Percentiles rank a stretch among this genome's conserved stretches.
These are phyloP conservation scores for Carettochelys insculpta DNA, from an alignment of 2,113 vertebrate genomes.

Conservation along the genomic window DNA sequence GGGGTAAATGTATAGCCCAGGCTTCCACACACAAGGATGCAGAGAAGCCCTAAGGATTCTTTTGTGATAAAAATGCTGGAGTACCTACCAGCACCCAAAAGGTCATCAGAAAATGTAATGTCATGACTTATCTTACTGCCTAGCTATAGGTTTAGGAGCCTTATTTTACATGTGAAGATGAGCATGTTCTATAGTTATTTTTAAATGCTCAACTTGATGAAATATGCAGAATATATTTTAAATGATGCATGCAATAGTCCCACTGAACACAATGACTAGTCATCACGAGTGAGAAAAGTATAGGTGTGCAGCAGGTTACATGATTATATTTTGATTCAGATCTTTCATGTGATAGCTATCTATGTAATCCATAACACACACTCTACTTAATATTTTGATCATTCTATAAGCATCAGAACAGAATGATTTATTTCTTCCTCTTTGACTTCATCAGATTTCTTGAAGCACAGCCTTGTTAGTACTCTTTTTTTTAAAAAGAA, in stretches of 20 bases:
- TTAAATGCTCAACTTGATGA: too few relatives aligned
- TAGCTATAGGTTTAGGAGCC: not conserved
- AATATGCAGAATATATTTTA: not conserved
- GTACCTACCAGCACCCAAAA: not conserved
- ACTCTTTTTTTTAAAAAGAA: not conserved
- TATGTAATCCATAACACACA: fast-evolving
- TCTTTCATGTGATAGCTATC: not conserved
- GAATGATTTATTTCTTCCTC: fast-evolving
- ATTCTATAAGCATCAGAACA: not conserved
- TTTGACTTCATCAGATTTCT: fast-evolving
- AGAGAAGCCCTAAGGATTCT: not conserved
- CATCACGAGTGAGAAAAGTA: not conserved
- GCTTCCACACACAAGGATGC: not conserved
- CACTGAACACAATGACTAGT: not conserved
- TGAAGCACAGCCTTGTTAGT: not conserved
- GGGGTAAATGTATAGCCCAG: not conserved
- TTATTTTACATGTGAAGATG: not conserved
- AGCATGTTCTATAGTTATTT: too few relatives aligned
- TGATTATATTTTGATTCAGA: not conserved
- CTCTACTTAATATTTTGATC: fast-evolving
- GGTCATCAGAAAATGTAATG: not conserved
- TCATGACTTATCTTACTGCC: not conserved
- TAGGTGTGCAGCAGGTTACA: too few relatives aligned
- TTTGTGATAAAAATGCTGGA: not conserved
- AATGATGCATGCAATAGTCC: not conserved